Evolutionary conservation across 2,113 vertebrate species (phyloP).

Genomic region (Enhydra lutris): DNA sequence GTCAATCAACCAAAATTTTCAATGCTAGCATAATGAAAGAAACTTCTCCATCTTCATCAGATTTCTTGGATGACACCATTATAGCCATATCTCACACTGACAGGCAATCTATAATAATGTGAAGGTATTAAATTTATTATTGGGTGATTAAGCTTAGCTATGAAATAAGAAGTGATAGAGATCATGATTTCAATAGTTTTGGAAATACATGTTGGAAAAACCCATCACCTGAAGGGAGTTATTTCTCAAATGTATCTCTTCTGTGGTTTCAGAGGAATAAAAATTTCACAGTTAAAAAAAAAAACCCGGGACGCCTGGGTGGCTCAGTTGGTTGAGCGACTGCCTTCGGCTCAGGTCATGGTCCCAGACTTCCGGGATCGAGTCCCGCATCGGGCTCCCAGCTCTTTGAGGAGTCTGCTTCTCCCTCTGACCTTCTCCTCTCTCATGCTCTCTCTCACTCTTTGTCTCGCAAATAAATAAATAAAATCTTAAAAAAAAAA

Average conservation of each 20-base stretch:
- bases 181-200: slow-evolving; percentile 35
- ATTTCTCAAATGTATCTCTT: slow-evolving; percentile 34
- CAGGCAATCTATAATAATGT: neutral
- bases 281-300: neutral
- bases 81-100: neutral
- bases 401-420: no score
- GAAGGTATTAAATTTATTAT: neutral
- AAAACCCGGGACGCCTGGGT: no score
- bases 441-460: no score
- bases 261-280: neutral
- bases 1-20: slow-evolving; percentile 19
- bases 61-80: slow-evolving; percentile 7
- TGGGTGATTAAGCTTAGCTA: neutral
- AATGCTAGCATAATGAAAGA: neutral
- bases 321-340: no score
- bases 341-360: no score
- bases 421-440: no score
- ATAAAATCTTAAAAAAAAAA: no score
- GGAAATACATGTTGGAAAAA: slow-evolving; percentile 11
- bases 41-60: neutral
- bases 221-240: neutral
- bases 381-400: no score
- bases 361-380: no score
- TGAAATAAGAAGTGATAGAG: slow-evolving; percentile 37
- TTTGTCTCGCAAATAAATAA: no score